These are phyloP conservation scores for Calyptomena viridis DNA, from an alignment of 2,113 vertebrate species.

Conservation along the genomic window DNA sequence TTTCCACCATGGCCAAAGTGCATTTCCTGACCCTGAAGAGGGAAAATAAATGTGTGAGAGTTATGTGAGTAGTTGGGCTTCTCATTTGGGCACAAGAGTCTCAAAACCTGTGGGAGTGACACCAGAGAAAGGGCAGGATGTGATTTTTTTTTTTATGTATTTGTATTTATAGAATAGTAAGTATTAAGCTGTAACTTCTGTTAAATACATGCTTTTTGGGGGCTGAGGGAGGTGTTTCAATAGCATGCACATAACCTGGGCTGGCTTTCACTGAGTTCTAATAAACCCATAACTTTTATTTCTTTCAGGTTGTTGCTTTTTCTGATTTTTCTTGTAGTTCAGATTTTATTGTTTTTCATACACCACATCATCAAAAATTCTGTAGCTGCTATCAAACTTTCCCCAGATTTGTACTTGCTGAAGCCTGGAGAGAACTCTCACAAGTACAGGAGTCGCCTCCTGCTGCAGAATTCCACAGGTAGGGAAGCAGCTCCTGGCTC, in stretches of 20 bases:
- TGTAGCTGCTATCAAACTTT: constrained; percentile 81
- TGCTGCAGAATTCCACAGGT: constrained; percentile 93
- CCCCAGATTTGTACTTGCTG: constrained; percentile 87
- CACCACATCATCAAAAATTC: constrained; percentile 89
- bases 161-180: not conserved
- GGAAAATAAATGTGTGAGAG: constrained; percentile 84
- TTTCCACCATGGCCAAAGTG: constrained; percentile 83
- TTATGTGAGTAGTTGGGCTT: constrained; percentile 69
- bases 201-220: not conserved
- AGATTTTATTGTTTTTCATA: constrained; percentile 84
- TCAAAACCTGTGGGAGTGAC: not conserved
- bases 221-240: not conserved
- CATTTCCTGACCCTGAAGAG: constrained; percentile 88
- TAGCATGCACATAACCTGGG: not conserved
- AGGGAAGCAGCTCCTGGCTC: constrained; percentile 10
- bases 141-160: not conserved
- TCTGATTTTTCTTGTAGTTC: constrained; percentile 84
- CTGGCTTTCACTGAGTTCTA: not conserved
- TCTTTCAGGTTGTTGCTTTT: constrained; percentile 85
- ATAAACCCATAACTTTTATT: not conserved
- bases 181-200: not conserved
- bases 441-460: constrained; percentile 85
- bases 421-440: constrained; percentile 74
- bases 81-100: accelerated
- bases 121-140: not conserved